phyloP scores from a whole-genome alignment of 2,113 vertebrate species.

The Apaloderma vittatum region DNA sequence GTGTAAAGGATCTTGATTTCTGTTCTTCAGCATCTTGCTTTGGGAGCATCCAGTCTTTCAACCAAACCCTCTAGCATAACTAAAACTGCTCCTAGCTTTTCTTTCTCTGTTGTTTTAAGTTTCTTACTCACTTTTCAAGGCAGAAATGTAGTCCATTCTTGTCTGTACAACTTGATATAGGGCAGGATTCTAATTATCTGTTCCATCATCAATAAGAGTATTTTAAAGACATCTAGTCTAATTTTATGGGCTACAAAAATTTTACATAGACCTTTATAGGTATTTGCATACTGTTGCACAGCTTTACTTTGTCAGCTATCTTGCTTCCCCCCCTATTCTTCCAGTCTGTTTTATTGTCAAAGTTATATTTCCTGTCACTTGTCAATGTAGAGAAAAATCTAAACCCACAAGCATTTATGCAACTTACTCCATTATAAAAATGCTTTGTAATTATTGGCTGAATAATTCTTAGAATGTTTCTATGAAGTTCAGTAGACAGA shows the following conservation, averaged over 20 bases:
- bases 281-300: background rate
- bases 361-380: background rate
- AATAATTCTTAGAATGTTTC: background rate
- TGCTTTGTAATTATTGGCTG: background rate
- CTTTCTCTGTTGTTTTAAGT: background rate
- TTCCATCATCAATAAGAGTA: background rate
- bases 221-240: background rate
- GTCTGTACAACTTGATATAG: background rate
- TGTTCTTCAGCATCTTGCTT: background rate
- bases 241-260: background rate
- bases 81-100: background rate
- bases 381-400: background rate
- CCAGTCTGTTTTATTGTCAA: background rate
- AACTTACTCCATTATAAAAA: background rate
- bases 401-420: background rate
- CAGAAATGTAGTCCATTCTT: background rate
- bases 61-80: background rate
- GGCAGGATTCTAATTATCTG: background rate
- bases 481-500: background rate
- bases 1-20: background rate
- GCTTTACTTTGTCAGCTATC: background rate
- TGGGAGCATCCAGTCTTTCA: background rate
- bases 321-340: background rate
- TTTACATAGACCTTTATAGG: background rate
- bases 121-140: background rate